Conservation (phyloP, 2,113 vertebrate genomes). For the Struthidea cinerea region DNA sequence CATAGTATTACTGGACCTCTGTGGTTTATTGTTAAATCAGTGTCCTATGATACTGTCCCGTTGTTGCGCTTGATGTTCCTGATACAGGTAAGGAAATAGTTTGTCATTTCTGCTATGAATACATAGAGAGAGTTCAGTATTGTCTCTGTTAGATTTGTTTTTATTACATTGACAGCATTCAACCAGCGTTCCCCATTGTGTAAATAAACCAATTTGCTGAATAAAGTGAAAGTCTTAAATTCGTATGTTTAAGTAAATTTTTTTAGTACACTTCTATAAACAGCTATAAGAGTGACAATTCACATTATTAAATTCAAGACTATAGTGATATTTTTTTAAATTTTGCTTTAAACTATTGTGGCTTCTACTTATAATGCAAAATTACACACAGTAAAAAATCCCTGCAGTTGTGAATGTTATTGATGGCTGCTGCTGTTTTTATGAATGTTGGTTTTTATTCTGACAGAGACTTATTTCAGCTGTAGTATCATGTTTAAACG, state of each 20-base stretch:
- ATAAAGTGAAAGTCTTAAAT: conserved; percentile 86
- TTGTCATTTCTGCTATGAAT: conserved; percentile 66
- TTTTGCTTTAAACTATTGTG: conserved; percentile 51
- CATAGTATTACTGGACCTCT: conserved; percentile 73
- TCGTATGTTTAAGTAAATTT: conserved; percentile 80
- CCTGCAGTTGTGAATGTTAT: conserved; percentile 59
- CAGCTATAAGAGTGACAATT: conserved; percentile 57
- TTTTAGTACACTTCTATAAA: conserved; percentile 71
- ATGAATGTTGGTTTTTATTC: conserved; percentile 62
- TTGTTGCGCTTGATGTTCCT: conserved; percentile 78
- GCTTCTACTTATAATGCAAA: conserved; percentile 48
- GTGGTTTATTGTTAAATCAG: conserved; percentile 73
- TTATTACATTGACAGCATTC: conserved; percentile 76
- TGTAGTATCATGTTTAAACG: conserved; percentile 54
- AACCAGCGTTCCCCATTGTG: conserved; percentile 79
- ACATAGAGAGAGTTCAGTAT: conserved; percentile 70
- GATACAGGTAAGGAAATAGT: conserved; percentile 83
- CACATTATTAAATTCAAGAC: conserved; percentile 58
- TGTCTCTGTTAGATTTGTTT: conserved; percentile 77
- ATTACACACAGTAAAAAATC: conserved; percentile 35
- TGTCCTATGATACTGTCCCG: conserved; percentile 72
- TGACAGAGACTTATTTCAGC: conserved; percentile 44
- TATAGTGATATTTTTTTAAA: conserved; percentile 2
- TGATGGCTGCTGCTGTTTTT: conserved; percentile 65
- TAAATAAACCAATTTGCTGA: conserved; percentile 84